A percentile compares a stretch with the other conserved stretches of the same genome.
Conservation (phyloP, 2,797 vertebrate genomes). For the Nasua narica region DNA sequence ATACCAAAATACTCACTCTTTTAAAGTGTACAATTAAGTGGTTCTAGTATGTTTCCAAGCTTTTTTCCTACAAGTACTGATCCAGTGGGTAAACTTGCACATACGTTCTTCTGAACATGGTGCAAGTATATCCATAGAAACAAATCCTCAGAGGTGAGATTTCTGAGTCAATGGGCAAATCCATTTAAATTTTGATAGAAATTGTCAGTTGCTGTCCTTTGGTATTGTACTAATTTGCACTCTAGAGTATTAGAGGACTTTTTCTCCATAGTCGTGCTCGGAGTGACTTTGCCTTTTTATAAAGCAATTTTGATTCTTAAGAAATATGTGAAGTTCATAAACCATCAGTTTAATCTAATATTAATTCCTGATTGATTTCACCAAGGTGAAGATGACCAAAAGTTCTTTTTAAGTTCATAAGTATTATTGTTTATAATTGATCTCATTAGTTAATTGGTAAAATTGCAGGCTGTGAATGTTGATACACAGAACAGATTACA, state of each 20-base stretch:
- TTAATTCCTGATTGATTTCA: constrained; percentile 41
- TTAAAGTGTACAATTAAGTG: not conserved
- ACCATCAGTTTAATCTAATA: constrained; percentile 48
- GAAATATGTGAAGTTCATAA: not conserved
- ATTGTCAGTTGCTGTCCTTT: not conserved
- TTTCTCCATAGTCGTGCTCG: not conserved
- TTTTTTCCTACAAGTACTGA: not conserved
- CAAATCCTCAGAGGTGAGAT: not conserved
- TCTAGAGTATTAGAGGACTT: not conserved
- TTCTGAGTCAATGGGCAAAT: not conserved
- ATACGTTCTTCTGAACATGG: not conserved
- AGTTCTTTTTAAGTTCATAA: not conserved
- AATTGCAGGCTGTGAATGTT: not conserved
- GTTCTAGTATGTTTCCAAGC: not conserved
- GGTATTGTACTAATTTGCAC: not conserved
- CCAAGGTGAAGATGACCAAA: not conserved
- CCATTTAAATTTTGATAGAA: not conserved
- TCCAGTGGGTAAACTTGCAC: not conserved
- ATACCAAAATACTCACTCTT: not conserved
- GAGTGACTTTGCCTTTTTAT: not conserved
- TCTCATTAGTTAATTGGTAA: not conserved
- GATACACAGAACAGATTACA: not conserved
- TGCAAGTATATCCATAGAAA: not conserved
- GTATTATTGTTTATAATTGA: not conserved
- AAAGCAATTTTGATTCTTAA: not conserved